Base-by-base conservation (phyloP, 2,113 vertebrate species). In the Taxidea taxus region DNA sequence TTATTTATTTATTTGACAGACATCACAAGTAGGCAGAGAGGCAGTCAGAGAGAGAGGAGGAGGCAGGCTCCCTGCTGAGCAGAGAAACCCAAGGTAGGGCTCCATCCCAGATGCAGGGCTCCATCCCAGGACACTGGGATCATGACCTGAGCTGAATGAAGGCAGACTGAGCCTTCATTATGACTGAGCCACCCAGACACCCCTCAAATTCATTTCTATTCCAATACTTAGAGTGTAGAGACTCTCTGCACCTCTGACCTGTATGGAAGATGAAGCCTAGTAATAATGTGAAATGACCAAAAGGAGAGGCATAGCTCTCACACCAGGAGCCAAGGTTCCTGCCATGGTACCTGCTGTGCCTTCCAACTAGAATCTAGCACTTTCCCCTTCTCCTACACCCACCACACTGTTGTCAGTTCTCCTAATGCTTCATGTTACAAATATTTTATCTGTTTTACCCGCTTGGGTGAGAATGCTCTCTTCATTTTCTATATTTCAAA, bases 321-420 rank as follows among this genome's bases (percentile, higher is more conserved):
- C 4, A 60, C 31, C 47, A 9, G n/a, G 29, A 60, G 56, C 31
- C 44, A 25, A 4, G 21, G 15, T 80, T 72, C 84, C n/a, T 42
- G 13, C 49, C 18, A 68, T 77, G 42, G 39, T 14, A 14, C 27
- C 49, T 87, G 9, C 34, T 23, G 4, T n/a, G 82, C 29, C 81
- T 7, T 37, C 54, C 31, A 4, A 13, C 21, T 47, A 29, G 70
- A 49, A 23, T 78, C 66, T 25, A 75, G 34, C 29, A 47, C 34
- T 31, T 9, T 9, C 21, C 20, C 60, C 21, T 9, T n/a, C 7
- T 34, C 51, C 44, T 4, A 0, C 4, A 13, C 7, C 3, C 16
- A 42, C 7, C 2, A 13, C 49, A 6, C 14, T 58, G 12, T 56
- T 81, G 25, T 72, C 92, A 66, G 27, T n/a, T 56, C 75, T 78